phyloP scores from a whole-genome alignment of 2,113 vertebrate species.

The Psittacula cyanocephala region DNA sequence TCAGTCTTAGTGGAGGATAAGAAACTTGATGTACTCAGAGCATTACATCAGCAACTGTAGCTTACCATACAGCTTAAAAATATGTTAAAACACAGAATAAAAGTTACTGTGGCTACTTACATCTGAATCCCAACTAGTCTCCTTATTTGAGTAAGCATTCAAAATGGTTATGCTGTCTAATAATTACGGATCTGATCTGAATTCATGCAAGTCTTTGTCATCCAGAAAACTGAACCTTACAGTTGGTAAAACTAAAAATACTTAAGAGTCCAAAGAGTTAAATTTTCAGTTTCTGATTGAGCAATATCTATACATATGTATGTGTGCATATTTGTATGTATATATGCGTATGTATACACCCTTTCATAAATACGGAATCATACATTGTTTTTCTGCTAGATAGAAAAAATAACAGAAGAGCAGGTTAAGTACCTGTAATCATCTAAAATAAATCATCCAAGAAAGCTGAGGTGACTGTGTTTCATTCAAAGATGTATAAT shows the following conservation, averaged over 20 bases:
- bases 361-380: not conserved
- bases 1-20: not conserved
- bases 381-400: not conserved
- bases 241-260: not conserved
- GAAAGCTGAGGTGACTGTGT: conserved; percentile 40
- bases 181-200: not conserved
- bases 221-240: not conserved
- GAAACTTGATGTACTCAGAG: not conserved
- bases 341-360: not conserved
- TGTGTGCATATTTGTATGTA: not conserved
- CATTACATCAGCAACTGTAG: not conserved
- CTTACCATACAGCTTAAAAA: not conserved
- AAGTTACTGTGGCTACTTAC: not conserved
- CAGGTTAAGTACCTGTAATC: not conserved
- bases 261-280: not conserved
- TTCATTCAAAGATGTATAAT: conserved; percentile 49
- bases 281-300: not conserved
- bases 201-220: not conserved
- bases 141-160: not conserved
- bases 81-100: not conserved
- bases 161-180: not conserved
- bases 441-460: conserved; percentile 15
- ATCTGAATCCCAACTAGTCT: not conserved
- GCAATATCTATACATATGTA: not conserved
- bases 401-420: not conserved